Percentiles rank a stretch among this genome's conserved stretches.
phyloP scores from a whole-genome alignment of 30 jellyfish, hydroid and myxozoan species.

The Euphysa ruthae region DNA sequence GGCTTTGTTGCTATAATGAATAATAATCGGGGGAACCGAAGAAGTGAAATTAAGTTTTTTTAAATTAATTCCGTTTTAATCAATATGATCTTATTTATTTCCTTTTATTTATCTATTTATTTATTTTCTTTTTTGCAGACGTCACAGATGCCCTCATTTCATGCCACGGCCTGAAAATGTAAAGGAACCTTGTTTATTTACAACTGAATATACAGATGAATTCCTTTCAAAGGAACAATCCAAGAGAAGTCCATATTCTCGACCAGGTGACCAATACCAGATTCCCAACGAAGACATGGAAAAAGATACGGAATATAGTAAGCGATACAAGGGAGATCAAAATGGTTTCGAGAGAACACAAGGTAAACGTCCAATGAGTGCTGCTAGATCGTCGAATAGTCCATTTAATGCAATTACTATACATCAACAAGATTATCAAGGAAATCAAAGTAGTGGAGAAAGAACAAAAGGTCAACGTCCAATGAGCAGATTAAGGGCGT shows the following conservation, averaged over 20 bases:
- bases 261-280: neutral
- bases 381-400: no score
- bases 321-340: neutral
- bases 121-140: neutral
- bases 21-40: no score
- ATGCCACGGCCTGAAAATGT: neutral
- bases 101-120: no score
- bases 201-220: neutral
- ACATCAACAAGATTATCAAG: no score
- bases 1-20: no score
- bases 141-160: conserved; percentile 2
- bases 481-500: no score
- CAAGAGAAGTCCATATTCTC: neutral
- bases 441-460: neutral
- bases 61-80: no score
- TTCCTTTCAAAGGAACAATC: neutral
- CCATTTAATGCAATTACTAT: no score
- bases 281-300: neutral
- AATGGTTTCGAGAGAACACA: neutral
- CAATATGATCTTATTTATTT: no score
- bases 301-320: neutral
- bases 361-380: neutral
- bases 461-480: neutral
- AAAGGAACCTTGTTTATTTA: neutral
- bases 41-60: no score